phyloP scores from a whole-genome alignment of 1,140 invertebrate species.

The Heliconius congener region DNA sequence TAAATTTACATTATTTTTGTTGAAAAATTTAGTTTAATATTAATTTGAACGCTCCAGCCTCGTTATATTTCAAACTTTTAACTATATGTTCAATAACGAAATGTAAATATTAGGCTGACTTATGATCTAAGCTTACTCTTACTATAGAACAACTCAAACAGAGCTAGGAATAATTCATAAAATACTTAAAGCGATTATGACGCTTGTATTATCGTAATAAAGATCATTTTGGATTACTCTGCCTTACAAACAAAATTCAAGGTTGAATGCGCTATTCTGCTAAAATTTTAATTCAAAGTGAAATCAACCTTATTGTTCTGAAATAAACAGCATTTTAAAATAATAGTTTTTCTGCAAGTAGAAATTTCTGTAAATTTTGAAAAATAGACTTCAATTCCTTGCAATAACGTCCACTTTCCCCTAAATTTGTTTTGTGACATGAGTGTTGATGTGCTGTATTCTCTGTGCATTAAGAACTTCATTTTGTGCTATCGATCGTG shows the following conservation, averaged over 20 bases:
- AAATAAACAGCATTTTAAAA: background rate
- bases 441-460: slow-evolving; percentile 18
- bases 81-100: slow-evolving; percentile 25
- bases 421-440: background rate
- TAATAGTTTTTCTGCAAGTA: background rate
- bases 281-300: background rate
- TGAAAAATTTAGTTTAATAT: background rate
- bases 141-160: slow-evolving; percentile 13
- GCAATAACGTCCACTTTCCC: background rate
- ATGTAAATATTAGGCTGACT: slow-evolving; percentile 23
- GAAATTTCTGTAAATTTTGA: background rate
- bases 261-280: slow-evolving; percentile 21
- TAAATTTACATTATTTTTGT: background rate
- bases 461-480: slow-evolving; percentile 27
- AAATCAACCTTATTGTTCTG: background rate
- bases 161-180: slow-evolving; percentile 15
- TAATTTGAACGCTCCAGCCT: background rate
- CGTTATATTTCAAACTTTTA: background rate
- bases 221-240: background rate
- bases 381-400: background rate
- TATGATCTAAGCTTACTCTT: slow-evolving; percentile 17
- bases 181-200: background rate
- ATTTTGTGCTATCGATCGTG: slow-evolving; percentile 28
- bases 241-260: background rate
- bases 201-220: background rate